phyloP scores from a whole-genome alignment of 53 echinoderm and acorn worm genomes.

The Henricia sp. region DNA sequence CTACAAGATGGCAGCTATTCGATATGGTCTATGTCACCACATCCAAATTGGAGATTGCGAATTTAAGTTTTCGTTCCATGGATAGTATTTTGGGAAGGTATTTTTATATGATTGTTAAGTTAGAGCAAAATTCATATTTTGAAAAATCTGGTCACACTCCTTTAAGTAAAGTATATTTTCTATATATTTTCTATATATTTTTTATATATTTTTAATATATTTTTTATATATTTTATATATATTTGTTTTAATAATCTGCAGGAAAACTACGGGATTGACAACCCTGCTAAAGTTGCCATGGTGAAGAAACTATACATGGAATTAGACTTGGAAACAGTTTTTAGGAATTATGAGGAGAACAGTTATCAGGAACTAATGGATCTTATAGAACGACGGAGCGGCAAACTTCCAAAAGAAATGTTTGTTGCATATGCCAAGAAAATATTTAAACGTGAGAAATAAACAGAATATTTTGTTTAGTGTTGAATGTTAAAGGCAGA shows the following conservation, averaged over 20 bases:
- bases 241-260: conserved; percentile 37
- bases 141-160: too few relatives aligned
- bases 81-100: too few relatives aligned
- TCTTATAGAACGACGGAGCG: conserved; percentile 64
- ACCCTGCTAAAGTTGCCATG: conserved; percentile 77
- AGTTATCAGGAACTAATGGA: conserved; percentile 82
- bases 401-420: conserved; percentile 79
- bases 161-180: too few relatives aligned
- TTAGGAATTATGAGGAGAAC: conserved; percentile 72
- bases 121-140: too few relatives aligned
- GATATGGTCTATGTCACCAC: too few relatives aligned
- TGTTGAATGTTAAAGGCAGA: too few relatives aligned
- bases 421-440: conserved; percentile 90
- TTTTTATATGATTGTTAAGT: too few relatives aligned
- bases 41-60: too few relatives aligned
- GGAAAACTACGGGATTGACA: conserved; percentile 94
- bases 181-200: too few relatives aligned
- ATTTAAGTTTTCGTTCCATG: too few relatives aligned
- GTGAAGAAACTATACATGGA: conserved; percentile 85
- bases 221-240: neutral
- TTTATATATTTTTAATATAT: too few relatives aligned
- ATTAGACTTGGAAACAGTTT: conserved; percentile 74
- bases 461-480: neutral
- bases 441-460: conserved; percentile 89
- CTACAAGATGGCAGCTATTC: too few relatives aligned